Conservation (phyloP, 2,797 vertebrate genomes). For the Protonibea diacanthus region DNA sequence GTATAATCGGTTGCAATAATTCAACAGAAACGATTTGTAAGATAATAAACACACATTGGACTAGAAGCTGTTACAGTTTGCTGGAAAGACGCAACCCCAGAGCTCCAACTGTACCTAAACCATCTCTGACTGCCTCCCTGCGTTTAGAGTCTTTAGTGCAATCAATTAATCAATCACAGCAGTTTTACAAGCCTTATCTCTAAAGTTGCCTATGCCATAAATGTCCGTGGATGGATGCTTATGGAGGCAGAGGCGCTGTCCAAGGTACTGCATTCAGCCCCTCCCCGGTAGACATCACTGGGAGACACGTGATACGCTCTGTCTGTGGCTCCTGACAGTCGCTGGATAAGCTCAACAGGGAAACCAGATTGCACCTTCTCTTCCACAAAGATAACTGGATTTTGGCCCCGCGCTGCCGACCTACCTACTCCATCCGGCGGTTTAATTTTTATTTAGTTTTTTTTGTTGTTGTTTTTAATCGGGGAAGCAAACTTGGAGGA, state of each 20-base stretch:
- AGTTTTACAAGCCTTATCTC: slow-evolving; percentile 48
- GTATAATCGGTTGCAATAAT: slow-evolving; percentile 18
- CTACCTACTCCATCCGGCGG: slow-evolving; percentile 23
- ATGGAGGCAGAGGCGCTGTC: slow-evolving; percentile 76
- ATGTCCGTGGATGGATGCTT: slow-evolving; percentile 58
- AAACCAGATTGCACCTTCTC: slow-evolving; percentile 80
- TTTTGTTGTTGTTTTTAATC: background rate
- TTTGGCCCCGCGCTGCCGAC: slow-evolving; percentile 55
- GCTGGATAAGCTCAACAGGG: slow-evolving; percentile 83
- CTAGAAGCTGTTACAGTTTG: background rate
- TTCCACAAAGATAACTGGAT: slow-evolving; percentile 76
- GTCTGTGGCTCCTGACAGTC: slow-evolving; percentile 86
- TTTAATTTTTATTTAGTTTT: slow-evolving; percentile 5
- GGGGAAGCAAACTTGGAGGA: slow-evolving; percentile 59
- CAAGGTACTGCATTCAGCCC: slow-evolving; percentile 82
- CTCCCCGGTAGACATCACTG: slow-evolving; percentile 81
- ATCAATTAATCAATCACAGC: slow-evolving; percentile 45
- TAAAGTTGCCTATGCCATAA: slow-evolving; percentile 60
- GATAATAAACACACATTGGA: background rate
- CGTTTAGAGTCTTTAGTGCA: slow-evolving; percentile 17
- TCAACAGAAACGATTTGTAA: slow-evolving; percentile 7
- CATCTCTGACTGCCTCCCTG: background rate
- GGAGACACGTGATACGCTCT: slow-evolving; percentile 81
- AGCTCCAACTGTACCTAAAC: background rate
- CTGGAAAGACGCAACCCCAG: background rate